Percentiles rank a stretch among this genome's conserved stretches.
These are phyloP conservation scores for Panzeria rudis DNA, from an alignment of 2,888 invertebrate species.

Conservation along the genomic window DNA sequence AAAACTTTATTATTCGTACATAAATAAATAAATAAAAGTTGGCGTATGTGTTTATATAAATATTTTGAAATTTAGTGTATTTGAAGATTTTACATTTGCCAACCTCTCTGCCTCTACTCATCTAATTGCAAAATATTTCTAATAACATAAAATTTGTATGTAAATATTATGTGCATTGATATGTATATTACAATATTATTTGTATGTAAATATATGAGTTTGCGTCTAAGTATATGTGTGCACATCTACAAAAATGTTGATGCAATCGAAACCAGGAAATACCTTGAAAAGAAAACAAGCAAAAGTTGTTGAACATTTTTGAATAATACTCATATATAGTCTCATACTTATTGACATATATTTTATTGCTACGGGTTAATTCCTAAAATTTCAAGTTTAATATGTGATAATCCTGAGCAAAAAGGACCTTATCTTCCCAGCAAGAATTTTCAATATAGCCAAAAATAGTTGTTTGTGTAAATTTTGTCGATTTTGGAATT, in stretches of 20 bases:
- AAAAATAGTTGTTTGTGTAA: too few species aligned
- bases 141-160: background rate
- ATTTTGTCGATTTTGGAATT: too few species aligned
- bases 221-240: background rate
- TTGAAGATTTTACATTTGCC: slow-evolving; percentile 11
- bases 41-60: background rate
- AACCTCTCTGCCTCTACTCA: background rate
- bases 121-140: background rate
- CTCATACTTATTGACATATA: too few species aligned
- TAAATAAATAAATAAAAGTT: slow-evolving; percentile 2
- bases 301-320: background rate
- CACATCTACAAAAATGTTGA: slow-evolving; percentile 50
- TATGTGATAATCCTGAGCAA: too few species aligned
- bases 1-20: background rate
- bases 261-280: slow-evolving; percentile 71
- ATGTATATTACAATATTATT: too few species aligned
- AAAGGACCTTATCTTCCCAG: too few species aligned
- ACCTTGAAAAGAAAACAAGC: slow-evolving; percentile 14
- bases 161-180: background rate
- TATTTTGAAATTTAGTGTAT: slow-evolving; percentile 4
- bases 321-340: background rate
- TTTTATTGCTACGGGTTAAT: background rate
- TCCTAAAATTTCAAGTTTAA: background rate
- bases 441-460: too few species aligned
- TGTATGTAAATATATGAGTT: background rate